Conservation (phyloP, 2,113 vertebrate genomes). For the Suncus etruscus region DNA sequence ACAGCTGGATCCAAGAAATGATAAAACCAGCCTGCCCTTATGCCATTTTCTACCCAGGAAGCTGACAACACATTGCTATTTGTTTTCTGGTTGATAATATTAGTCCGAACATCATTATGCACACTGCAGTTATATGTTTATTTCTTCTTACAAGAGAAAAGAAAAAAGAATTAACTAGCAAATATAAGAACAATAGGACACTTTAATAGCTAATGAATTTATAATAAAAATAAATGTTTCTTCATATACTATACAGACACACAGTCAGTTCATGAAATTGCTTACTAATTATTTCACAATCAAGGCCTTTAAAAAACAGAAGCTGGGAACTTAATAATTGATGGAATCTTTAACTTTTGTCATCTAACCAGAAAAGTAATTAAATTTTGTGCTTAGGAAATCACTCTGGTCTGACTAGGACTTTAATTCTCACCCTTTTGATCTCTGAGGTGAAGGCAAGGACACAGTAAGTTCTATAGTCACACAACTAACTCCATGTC, state of each 20-base stretch:
- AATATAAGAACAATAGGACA: constrained; percentile 74
- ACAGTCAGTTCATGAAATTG: not conserved
- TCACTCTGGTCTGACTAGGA: not conserved
- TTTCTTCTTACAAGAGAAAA: constrained; percentile 67
- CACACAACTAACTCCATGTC: not conserved
- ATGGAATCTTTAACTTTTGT: constrained; percentile 64
- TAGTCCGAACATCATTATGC: constrained; percentile 68
- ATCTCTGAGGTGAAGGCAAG: not conserved
- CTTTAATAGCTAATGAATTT: constrained; percentile 66
- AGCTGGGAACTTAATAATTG: constrained; percentile 53
- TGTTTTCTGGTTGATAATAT: constrained; percentile 63
- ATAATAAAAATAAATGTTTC: constrained; percentile 66
- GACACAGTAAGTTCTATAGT: not conserved
- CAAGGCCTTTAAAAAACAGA: not conserved
- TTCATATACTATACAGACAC: constrained; percentile 12
- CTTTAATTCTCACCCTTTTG: not conserved
- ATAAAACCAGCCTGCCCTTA: constrained; percentile 53
- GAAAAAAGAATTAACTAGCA: constrained; percentile 73
- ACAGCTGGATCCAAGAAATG: constrained; percentile 63
- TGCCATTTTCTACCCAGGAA: constrained; percentile 49
- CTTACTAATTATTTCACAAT: constrained; percentile 62
- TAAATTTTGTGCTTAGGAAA: constrained; percentile 58
- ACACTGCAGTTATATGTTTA: constrained; percentile 55
- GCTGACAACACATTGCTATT: constrained; percentile 70
- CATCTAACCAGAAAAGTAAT: constrained; percentile 58